Conservation (phyloP, 2,797 vertebrate genomes). For the Sylvilagus floridanus region DNA sequence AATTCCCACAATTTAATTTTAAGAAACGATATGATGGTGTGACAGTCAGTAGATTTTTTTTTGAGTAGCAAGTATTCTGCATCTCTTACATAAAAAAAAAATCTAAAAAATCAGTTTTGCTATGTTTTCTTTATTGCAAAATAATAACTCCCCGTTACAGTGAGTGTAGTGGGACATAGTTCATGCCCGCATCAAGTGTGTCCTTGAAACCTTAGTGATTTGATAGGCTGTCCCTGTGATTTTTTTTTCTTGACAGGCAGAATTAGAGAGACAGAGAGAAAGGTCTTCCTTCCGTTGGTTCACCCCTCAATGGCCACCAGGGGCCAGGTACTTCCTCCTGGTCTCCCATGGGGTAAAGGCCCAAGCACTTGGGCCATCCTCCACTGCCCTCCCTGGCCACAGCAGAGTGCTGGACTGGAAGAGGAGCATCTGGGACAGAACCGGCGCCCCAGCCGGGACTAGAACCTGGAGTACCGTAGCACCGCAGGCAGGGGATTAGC, state of each 20-base stretch:
- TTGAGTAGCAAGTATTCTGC: not conserved
- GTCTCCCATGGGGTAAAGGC: no score
- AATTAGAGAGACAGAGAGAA: no score
- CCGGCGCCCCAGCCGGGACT: no score
- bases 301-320: no score
- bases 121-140: not conserved
- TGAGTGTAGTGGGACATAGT: not conserved
- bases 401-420: no score
- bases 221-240: conserved; percentile 71
- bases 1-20: not conserved
- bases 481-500: no score
- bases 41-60: not conserved
- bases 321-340: no score
- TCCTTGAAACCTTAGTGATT: conserved; percentile 77
- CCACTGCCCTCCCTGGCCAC: no score
- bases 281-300: no score
- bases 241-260: conserved; percentile 26
- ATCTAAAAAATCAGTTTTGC: not conserved
- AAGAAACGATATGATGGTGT: not conserved
- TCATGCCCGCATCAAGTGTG: conserved; percentile 35
- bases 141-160: not conserved
- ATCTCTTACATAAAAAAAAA: not conserved
- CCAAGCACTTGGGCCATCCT: no score
- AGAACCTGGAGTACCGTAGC: no score
- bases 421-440: no score